Evolutionary conservation across 2,888 invertebrate genomes (phyloP).

Genomic region (Norana najaformis): DNA sequence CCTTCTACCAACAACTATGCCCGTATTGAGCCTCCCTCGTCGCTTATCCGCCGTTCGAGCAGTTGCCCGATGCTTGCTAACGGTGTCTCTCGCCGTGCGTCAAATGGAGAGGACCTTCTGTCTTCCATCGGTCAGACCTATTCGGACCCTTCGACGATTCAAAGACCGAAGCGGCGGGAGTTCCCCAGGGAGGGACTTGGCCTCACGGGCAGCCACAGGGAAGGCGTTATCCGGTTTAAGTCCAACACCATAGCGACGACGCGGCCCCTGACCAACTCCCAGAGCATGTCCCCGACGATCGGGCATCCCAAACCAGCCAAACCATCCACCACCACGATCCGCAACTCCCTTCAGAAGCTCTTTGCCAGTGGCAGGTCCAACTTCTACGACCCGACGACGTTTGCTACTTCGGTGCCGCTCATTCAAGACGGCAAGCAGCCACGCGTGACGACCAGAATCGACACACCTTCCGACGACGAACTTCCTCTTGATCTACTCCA

Average conservation of each 20-base stretch:
- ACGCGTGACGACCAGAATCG: neutral
- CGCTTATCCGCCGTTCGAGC: neutral
- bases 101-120: neutral
- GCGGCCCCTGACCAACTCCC: neutral
- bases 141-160: neutral
- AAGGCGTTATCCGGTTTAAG: neutral
- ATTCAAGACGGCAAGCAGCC: neutral
- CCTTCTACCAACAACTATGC: neutral
- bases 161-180: neutral
- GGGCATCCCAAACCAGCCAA: neutral
- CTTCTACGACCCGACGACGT: neutral
- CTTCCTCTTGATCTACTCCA: neutral
- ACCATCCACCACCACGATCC: neutral
- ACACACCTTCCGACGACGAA: neutral
- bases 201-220: neutral
- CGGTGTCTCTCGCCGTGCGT: neutral
- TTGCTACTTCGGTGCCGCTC: neutral
- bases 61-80: neutral
- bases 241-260: neutral
- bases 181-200: neutral
- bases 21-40: neutral
- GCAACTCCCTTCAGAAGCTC: conserved; percentile 1
- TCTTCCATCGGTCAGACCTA: neutral
- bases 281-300: neutral
- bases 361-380: neutral